Conservation (phyloP, 2,113 vertebrate species). For the Todiramphus saurophagus region DNA sequence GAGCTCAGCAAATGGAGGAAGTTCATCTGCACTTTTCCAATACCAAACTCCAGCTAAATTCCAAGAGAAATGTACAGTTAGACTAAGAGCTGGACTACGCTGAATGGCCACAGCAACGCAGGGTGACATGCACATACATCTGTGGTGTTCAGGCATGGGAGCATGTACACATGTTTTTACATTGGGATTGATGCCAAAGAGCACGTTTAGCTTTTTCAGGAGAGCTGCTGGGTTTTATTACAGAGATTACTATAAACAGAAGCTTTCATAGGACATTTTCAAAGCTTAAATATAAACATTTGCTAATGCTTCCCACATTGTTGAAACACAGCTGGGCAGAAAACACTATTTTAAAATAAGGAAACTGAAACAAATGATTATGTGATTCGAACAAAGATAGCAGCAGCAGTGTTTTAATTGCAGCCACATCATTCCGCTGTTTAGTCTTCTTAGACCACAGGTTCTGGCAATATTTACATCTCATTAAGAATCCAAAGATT, state of each 20-base stretch:
- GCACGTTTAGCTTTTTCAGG: neutral
- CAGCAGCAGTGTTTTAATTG: neutral
- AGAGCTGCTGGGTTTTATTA: neutral
- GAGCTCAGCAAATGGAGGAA: conserved; percentile 95
- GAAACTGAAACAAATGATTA: neutral
- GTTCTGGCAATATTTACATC: neutral
- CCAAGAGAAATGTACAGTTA: conserved; percentile 22
- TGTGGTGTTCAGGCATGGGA: neutral
- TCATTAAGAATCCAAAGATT: neutral
- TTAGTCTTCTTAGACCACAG: neutral
- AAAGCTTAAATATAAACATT: conserved; percentile 9
- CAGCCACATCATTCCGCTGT: neutral
- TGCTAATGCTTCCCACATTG: neutral
- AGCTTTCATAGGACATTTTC: neutral
- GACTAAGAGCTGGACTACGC: neutral
- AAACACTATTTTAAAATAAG: neutral
- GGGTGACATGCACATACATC: neutral
- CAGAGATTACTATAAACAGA: neutral
- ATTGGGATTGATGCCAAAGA: neutral
- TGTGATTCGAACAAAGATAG: neutral
- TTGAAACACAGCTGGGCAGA: conserved; percentile 6
- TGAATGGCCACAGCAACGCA: neutral
- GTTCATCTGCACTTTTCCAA: conserved; percentile 97
- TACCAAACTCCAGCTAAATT: conserved; percentile 85
- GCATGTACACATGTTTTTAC: neutral